Conservation (phyloP, 1,140 invertebrate species). For the Zaprionus lachaisei region DNA sequence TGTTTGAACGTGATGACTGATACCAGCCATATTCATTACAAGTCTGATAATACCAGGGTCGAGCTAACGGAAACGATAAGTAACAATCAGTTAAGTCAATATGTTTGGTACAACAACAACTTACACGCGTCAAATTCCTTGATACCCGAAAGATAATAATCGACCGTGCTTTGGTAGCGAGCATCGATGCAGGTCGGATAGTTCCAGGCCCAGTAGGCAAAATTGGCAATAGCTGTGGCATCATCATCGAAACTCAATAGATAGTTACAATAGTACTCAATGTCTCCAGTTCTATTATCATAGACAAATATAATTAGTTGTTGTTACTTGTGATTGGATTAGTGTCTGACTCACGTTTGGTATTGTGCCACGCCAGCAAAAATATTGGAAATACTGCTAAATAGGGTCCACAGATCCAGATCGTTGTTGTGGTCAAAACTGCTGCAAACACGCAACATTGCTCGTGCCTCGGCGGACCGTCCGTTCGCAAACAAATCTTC, state of each 20-base stretch:
- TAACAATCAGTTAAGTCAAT: not conserved
- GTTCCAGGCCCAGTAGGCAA: conserved; percentile 53
- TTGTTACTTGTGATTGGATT: not conserved
- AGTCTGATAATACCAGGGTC: conserved; percentile 92
- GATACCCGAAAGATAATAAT: conserved; percentile 58
- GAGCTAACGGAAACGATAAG: conserved; percentile 72
- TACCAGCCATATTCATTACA: conserved; percentile 94
- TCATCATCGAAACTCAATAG: conserved; percentile 60
- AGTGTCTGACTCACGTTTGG: conserved; percentile 50
- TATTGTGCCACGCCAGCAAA: conserved; percentile 73
- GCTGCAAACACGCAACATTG: conserved; percentile 81
- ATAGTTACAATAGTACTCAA: conserved; percentile 59
- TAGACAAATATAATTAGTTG: not conserved
- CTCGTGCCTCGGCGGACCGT: conserved; percentile 67
- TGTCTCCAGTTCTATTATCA: conserved; percentile 48
- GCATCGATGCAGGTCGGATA: conserved; percentile 59
- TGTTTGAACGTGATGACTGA: conserved; percentile 88
- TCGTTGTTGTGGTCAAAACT: conserved; percentile 74
- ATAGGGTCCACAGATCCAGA: conserved; percentile 75
- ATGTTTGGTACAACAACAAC: conserved; percentile 8
- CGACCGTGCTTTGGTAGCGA: conserved; percentile 53
- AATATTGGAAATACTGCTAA: conserved; percentile 72
- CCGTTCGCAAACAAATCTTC: conserved; percentile 76
- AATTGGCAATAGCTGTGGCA: conserved; percentile 70
- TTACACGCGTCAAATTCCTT: conserved; percentile 53